These are phyloP conservation scores for Erannis defoliaria DNA, from an alignment of 2,888 invertebrate species.

Conservation along the genomic window DNA sequence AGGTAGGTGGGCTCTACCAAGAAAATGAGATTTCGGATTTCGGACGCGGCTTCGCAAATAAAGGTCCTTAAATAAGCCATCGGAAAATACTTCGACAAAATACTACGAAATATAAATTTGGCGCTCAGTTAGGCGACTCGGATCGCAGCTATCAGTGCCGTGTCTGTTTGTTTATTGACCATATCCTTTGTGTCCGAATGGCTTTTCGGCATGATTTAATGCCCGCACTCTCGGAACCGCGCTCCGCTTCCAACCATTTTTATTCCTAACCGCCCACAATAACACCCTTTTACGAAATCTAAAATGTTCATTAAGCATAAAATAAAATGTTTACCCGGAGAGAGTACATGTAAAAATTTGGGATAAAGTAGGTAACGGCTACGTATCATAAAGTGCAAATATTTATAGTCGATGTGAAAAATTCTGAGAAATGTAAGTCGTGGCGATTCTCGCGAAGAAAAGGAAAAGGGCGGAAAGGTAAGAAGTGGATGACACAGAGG, in stretches of 20 bases:
- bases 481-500: constrained; percentile 72
- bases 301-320: constrained; percentile 55
- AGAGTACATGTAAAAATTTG: constrained; percentile 46
- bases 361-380: constrained; percentile 49
- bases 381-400: constrained; percentile 54
- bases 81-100: constrained; percentile 61
- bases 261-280: constrained; percentile 64
- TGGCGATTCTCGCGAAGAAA: constrained; percentile 55
- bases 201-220: constrained; percentile 75
- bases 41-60: constrained; percentile 61
- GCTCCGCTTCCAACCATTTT: constrained; percentile 62
- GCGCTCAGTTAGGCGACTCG: constrained; percentile 61
- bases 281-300: constrained; percentile 57
- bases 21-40: constrained; percentile 68
- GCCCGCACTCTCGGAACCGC: constrained; percentile 58
- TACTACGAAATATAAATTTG: constrained; percentile 62
- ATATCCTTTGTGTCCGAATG: constrained; percentile 77
- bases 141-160: constrained; percentile 65
- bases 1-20: constrained; percentile 63
- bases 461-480: constrained; percentile 60
- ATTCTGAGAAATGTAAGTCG: constrained; percentile 59
- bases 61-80: constrained; percentile 59
- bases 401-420: constrained; percentile 53
- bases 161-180: constrained; percentile 79
- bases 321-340: constrained; percentile 46